Percentiles rank a stretch among this genome's conserved stretches.
Evolutionary conservation across 2,888 invertebrate species (phyloP).

Genomic region (Troides helena): DNA sequence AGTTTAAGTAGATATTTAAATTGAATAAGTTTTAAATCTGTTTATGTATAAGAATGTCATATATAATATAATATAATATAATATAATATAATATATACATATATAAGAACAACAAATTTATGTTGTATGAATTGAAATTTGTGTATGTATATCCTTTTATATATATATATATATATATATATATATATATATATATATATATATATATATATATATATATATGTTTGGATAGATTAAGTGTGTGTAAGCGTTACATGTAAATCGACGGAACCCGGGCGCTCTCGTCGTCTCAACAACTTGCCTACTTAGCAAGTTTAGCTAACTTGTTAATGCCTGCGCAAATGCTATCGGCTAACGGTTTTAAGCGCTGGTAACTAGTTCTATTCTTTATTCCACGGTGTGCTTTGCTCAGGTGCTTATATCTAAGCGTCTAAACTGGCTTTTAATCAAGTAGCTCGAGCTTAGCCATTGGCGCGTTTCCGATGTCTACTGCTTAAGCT

Average conservation of each 20-base stretch:
- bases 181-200: too few species aligned
- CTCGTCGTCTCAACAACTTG: constrained; percentile 1
- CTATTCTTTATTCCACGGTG: constrained; percentile 1
- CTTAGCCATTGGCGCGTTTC: background rate
- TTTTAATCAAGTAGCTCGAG: background rate
- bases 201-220: too few species aligned
- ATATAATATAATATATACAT: too few species aligned
- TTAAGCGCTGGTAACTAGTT: constrained; percentile 17
- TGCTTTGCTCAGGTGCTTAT: background rate
- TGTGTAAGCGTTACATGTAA: background rate
- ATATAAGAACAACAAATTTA: too few species aligned
- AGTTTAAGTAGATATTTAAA: too few species aligned
- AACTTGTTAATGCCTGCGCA: constrained; percentile 20
- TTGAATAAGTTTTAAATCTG: too few species aligned
- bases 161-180: too few species aligned
- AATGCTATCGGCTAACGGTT: constrained; percentile 26
- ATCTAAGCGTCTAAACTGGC: background rate
- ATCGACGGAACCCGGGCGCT: background rate
- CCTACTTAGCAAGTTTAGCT: constrained; percentile 18
- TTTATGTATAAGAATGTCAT: too few species aligned
- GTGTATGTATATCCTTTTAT: too few species aligned
- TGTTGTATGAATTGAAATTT: too few species aligned
- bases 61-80: too few species aligned
- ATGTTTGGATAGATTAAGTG: background rate
- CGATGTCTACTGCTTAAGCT: background rate